Evolutionary conservation across 2,113 vertebrate species (phyloP), one percentile per base, ranked within the genome.

Genomic region (Vidua macroura): DNA sequence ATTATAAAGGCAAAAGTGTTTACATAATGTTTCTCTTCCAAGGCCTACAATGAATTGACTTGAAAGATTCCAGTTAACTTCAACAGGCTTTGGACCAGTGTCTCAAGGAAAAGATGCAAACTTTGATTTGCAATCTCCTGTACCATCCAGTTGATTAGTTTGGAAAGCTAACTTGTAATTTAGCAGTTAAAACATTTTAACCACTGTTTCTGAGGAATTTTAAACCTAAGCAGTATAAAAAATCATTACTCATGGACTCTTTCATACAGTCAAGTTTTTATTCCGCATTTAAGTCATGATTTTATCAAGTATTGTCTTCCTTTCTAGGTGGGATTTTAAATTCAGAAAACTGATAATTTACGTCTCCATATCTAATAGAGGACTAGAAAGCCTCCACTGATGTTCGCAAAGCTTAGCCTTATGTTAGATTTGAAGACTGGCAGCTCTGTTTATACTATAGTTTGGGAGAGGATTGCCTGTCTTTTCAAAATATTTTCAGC

Each of bases 141-240:
- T 43, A 75, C 52, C 22, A 48, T 82, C 46, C 55, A 21, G 58
- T 68, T 66, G 74, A 91, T 83, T 76, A 33, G 58, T 82, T 77
- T 92, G 86, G 86, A 80, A 76, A 95, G 18, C 53, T 93, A 68
- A 58, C 86, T 89, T 82, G 53, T 75, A 91, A 94, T 84, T 92
- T 93, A 89, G 48, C 20, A 84, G 49, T 96, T 96, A 66, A 82
- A 95, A 62, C 11, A 58, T 73, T 91, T 91, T 56, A 82, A 91
- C 77, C 69, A 53, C 49, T 69, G 15, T 75, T 92, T 64, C 55
- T 83, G 66, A 73, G 66, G 78, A 91, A 79, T 69, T 95, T 96
- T 95, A 85, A 93, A 87, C 46, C 41, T 78, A 91, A 92, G 66
- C 78, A 80, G 21, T 51, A 76, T 66, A 35, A 79, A 91, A 94